A percentile compares a stretch with the other conserved stretches of the same genome.
Evolutionary conservation across 2,113 vertebrate species (phyloP).

Genomic region (Paramormyrops kingsleyae): DNA sequence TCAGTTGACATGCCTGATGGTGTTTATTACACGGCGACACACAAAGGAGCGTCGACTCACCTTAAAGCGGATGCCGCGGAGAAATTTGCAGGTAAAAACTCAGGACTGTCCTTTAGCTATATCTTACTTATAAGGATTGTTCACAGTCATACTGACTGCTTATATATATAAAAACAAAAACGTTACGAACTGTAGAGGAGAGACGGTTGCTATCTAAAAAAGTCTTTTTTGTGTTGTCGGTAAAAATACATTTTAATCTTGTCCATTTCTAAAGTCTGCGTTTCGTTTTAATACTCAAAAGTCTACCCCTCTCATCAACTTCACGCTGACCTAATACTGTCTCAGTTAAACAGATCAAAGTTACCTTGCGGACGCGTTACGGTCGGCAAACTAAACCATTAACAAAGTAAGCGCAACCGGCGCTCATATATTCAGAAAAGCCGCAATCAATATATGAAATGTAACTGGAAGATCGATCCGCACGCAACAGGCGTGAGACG

Average conservation of each 20-base stretch:
- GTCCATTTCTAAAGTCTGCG: conserved; percentile 5
- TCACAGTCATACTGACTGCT: background rate
- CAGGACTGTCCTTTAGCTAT: background rate
- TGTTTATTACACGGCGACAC: background rate
- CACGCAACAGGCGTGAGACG: background rate
- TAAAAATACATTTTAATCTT: conserved; percentile 3
- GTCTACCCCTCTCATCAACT: background rate
- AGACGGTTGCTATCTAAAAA: background rate
- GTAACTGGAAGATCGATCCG: background rate
- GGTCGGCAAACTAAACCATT: background rate
- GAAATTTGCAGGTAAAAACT: background rate
- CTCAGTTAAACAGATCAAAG: background rate
- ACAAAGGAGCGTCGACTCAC: background rate
- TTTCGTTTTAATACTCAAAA: background rate
- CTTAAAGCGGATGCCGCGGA: background rate
- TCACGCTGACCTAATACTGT: background rate
- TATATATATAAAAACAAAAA: background rate
- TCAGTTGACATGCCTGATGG: background rate
- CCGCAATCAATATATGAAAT: background rate
- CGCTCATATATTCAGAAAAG: background rate
- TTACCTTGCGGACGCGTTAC: background rate
- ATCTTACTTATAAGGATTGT: background rate
- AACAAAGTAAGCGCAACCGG: background rate
- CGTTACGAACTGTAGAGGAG: background rate
- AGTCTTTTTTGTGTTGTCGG: background rate